Evolutionary conservation across 2,888 invertebrate species (phyloP).

Genomic region (Lingula anatina): DNA sequence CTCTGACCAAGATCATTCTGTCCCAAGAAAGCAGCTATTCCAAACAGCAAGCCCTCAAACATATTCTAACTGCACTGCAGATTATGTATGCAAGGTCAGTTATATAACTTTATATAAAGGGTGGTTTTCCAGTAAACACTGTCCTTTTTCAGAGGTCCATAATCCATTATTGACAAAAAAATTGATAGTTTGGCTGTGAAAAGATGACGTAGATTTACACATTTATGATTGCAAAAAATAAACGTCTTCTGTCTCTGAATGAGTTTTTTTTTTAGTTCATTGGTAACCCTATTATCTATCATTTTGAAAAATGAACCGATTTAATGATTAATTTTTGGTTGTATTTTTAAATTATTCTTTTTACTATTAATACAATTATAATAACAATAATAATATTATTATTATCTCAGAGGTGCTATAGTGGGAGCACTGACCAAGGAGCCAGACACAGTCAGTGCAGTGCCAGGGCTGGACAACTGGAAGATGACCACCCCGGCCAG

Average conservation of each 20-base stretch:
- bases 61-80: constrained; percentile 81
- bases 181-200: too few relatives aligned
- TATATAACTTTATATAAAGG: constrained; percentile 2
- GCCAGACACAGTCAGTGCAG: constrained; percentile 13
- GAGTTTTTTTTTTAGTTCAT: too few relatives aligned
- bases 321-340: background rate
- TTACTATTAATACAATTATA: too few relatives aligned
- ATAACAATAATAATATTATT: too few relatives aligned
- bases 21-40: constrained; percentile 80
- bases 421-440: constrained; percentile 64
- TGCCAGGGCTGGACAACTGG: constrained; percentile 11
- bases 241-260: too few relatives aligned
- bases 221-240: too few relatives aligned
- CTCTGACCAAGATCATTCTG: constrained; percentile 74
- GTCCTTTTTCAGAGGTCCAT: too few relatives aligned
- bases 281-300: too few relatives aligned
- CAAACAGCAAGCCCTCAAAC: constrained; percentile 83
- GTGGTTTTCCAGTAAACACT: too few relatives aligned
- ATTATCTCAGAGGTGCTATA: constrained; percentile 60
- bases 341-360: background rate
- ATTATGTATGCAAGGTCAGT: constrained; percentile 70
- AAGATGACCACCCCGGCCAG: constrained; percentile 14
- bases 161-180: too few relatives aligned
- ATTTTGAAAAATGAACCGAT: too few relatives aligned
- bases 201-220: too few relatives aligned